These are phyloP conservation scores for Paragorgia papillata DNA, from an alignment of 92 coral and sea anemone species.

Conservation along the genomic window DNA sequence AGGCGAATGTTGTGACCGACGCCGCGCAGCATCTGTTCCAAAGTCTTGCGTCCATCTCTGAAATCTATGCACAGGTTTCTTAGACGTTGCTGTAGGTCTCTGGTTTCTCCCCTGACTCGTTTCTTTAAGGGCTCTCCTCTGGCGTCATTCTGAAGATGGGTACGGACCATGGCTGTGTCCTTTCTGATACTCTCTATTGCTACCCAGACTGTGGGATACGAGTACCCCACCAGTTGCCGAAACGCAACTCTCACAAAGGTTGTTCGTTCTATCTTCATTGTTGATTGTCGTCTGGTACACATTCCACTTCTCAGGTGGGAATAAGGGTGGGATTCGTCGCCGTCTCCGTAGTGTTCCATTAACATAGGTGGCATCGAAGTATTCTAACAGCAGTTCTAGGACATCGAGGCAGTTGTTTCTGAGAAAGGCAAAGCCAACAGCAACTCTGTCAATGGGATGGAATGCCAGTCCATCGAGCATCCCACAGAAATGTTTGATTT, in stretches of 20 bases:
- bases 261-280: constrained; percentile 19
- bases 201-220: constrained; percentile 12
- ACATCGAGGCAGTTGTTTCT: no score
- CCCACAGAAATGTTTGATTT: no score
- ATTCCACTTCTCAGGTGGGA: no score
- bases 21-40: constrained; percentile 7
- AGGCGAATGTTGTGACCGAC: background rate
- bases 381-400: no score
- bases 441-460: no score
- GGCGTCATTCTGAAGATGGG: constrained; percentile 1
- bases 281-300: constrained; percentile 8
- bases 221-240: constrained; percentile 11
- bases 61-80: background rate
- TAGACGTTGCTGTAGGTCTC: background rate
- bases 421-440: no score
- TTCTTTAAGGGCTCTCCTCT: constrained; percentile 5
- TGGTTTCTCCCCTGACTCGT: constrained; percentile 5
- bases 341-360: no score
- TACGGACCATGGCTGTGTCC: constrained; percentile 6
- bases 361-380: no score
- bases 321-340: no score
- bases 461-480: no score
- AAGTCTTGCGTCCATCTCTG: constrained; percentile 6
- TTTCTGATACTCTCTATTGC: background rate
- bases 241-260: constrained; percentile 14